phyloP scores from a whole-genome alignment of 1,140 invertebrate species.

The Mactra quadrangularis region DNA sequence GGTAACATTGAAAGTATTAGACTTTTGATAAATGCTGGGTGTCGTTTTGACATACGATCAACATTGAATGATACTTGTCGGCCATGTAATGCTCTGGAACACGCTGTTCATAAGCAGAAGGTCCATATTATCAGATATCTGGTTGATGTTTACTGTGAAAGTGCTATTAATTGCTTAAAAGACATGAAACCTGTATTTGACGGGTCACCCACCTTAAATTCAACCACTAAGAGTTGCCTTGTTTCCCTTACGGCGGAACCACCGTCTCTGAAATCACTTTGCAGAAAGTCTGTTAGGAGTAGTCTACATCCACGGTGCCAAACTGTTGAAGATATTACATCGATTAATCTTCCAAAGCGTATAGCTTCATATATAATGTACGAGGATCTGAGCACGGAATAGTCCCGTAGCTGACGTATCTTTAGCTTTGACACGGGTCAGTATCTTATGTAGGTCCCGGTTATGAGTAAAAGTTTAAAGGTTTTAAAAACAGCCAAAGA shows the following conservation, averaged over 20 bases:
- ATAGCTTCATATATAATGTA: conserved; percentile 73
- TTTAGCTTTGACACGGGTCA: no score
- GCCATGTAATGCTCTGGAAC: conserved; percentile 75
- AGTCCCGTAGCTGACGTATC: no score
- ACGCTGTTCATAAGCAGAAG: conserved; percentile 74
- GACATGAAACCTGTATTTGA: conserved; percentile 37
- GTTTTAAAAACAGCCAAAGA: no score
- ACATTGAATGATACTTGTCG: conserved; percentile 68
- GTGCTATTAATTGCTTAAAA: conserved; percentile 70
- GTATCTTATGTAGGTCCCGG: no score
- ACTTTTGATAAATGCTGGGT: conserved; percentile 72
- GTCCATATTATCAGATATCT: conserved; percentile 70
- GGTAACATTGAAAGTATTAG: conserved; percentile 70
- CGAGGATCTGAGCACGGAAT: conserved; percentile 64
- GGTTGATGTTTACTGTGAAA: conserved; percentile 73
- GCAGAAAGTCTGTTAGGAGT: conserved; percentile 67
- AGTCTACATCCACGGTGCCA: conserved; percentile 57
- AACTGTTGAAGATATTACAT: conserved; percentile 62
- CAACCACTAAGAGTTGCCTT: conserved; percentile 51
- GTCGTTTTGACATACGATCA: conserved; percentile 71
- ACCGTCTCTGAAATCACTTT: conserved; percentile 69
- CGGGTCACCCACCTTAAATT: conserved; percentile 49
- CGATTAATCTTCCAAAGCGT: conserved; percentile 71
- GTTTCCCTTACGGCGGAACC: conserved; percentile 60
- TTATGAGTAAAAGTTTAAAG: no score